phyloP scores from a whole-genome alignment of 2,888 invertebrate species.

The Acanthosoma haemorrhoidale region DNA sequence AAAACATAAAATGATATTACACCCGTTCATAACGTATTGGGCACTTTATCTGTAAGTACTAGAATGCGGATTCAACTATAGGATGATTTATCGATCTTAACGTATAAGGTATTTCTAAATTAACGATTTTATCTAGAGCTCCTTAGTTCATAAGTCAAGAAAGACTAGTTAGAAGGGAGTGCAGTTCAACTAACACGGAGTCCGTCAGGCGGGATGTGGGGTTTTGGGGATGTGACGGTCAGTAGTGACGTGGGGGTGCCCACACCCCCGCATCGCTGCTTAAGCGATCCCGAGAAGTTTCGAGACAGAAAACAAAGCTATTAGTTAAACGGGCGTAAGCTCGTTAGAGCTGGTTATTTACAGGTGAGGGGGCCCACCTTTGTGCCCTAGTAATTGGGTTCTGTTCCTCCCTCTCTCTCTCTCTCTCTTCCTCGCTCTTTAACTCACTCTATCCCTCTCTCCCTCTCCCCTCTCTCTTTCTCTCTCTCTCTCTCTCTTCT shows the following conservation, averaged over 20 bases:
- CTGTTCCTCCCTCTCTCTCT: not conserved
- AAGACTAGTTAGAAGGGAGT: too few species aligned
- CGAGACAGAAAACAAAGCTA: slow-evolving; percentile 25
- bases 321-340: slow-evolving; percentile 19
- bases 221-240: not conserved
- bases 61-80: too few species aligned
- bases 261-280: not conserved
- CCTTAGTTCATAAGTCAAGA: too few species aligned
- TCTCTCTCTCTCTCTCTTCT: not conserved
- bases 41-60: too few species aligned
- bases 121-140: too few species aligned
- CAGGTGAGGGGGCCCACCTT: slow-evolving; percentile 1
- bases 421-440: not conserved
- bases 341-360: slow-evolving; percentile 16
- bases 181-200: too few species aligned
- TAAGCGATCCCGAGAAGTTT: slow-evolving; percentile 21
- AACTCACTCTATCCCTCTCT: not conserved
- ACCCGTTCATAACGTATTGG: too few species aligned
- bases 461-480: not conserved
- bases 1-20: too few species aligned
- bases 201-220: too few species aligned
- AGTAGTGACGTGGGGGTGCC: not conserved
- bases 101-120: too few species aligned
- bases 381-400: slow-evolving; percentile 10
- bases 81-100: too few species aligned